These are phyloP conservation scores for Drosophila leonis DNA, from an alignment of 2,888 invertebrate genomes.

Conservation along the genomic window DNA sequence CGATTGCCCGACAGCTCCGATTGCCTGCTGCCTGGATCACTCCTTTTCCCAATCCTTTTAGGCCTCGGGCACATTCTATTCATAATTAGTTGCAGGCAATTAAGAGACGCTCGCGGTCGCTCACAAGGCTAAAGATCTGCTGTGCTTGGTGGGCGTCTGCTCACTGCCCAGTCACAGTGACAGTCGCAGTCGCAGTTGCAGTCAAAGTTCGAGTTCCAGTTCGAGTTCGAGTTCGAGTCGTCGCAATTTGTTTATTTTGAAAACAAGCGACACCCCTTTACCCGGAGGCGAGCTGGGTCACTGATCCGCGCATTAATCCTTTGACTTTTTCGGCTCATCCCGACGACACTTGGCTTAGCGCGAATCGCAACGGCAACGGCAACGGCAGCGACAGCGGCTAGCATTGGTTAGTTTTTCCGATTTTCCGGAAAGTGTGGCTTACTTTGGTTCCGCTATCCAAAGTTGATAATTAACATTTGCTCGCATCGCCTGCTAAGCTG, in stretches of 20 bases:
- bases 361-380: slow-evolving; percentile 1
- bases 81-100: slow-evolving; percentile 82
- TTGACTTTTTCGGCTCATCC: slow-evolving; percentile 72
- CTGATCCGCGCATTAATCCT: slow-evolving; percentile 69
- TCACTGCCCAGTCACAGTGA: slow-evolving; percentile 1
- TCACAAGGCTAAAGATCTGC: slow-evolving; percentile 50
- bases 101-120: slow-evolving; percentile 70
- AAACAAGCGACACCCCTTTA: slow-evolving; percentile 81
- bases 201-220: not conserved
- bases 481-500: slow-evolving; percentile 52
- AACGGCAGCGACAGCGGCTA: not conserved
- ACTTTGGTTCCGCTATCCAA: slow-evolving; percentile 74
- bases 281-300: slow-evolving; percentile 32
- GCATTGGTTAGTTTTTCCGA: slow-evolving; percentile 9
- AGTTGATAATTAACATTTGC: slow-evolving; percentile 76
- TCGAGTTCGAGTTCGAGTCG: not conserved
- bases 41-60: slow-evolving; percentile 60
- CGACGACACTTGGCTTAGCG: slow-evolving; percentile 23
- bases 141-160: slow-evolving; percentile 27
- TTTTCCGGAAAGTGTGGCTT: slow-evolving; percentile 81
- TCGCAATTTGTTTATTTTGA: slow-evolving; percentile 80
- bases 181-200: not conserved
- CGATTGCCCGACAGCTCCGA: not conserved
- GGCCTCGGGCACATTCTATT: slow-evolving; percentile 51
- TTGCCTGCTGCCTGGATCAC: slow-evolving; percentile 46